Evolutionary conservation across 2,113 vertebrate genomes (phyloP).

Genomic region (Notiomystis cincta): DNA sequence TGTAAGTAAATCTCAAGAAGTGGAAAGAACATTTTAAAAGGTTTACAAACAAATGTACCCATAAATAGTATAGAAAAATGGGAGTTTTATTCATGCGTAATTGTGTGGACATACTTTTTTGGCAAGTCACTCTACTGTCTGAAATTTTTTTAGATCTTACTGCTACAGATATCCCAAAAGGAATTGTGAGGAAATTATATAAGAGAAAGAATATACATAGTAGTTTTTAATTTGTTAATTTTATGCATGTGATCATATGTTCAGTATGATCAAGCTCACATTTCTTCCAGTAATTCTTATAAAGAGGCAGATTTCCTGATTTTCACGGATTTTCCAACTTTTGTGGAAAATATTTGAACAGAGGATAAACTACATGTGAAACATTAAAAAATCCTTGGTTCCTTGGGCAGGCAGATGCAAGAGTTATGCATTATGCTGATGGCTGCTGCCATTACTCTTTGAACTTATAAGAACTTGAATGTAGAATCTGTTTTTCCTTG

Average conservation of each 20-base stretch:
- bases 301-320: background rate
- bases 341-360: background rate
- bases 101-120: background rate
- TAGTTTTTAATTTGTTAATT: background rate
- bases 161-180: background rate
- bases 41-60: constrained; percentile 19
- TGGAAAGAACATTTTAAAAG: background rate
- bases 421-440: background rate
- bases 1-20: constrained; percentile 5
- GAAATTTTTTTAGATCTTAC: background rate
- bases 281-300: background rate
- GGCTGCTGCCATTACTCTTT: background rate
- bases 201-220: background rate
- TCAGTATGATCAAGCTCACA: background rate
- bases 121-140: background rate
- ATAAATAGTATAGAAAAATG: background rate
- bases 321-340: background rate
- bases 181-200: background rate
- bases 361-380: background rate
- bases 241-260: background rate
- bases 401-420: background rate
- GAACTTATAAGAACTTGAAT: background rate
- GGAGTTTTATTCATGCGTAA: background rate
- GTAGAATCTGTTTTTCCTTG: constrained; percentile 3
- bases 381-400: background rate